Conservation (phyloP, 2,888 invertebrate genomes). For the Cremastinae sp. region DNA sequence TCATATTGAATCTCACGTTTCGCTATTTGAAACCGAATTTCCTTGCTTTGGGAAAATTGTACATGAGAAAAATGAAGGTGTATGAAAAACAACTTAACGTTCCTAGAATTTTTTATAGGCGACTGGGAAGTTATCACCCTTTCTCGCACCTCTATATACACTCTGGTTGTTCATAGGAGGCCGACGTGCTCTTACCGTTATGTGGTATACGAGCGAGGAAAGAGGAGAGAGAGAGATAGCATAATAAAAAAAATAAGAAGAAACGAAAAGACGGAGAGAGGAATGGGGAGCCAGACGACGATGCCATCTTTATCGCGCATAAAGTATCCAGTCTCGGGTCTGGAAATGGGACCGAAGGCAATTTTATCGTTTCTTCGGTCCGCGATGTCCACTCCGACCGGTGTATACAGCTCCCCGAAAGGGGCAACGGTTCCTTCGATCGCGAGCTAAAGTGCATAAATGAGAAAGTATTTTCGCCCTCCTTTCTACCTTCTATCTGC, state of each 20-base stretch:
- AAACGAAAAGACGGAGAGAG: no score
- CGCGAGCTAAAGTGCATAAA: constrained; percentile 42
- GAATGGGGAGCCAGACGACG: constrained; percentile 30
- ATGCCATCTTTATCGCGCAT: constrained; percentile 53
- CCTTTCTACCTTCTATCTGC: constrained; percentile 28
- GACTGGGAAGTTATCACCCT: constrained; percentile 60
- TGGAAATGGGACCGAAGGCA: constrained; percentile 48
- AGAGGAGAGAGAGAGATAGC: background rate
- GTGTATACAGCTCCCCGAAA: constrained; percentile 11
- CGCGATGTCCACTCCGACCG: constrained; percentile 37
- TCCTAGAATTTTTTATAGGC: constrained; percentile 58
- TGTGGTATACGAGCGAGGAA: constrained; percentile 8
- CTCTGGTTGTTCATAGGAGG: constrained; percentile 3
- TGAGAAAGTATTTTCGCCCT: constrained; percentile 41
- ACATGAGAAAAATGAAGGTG: no score
- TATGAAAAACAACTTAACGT: constrained; percentile 40
- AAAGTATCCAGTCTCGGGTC: constrained; percentile 49
- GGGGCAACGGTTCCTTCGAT: constrained; percentile 22
- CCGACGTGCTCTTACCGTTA: constrained; percentile 8
- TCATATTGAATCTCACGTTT: no score
- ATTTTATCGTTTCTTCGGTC: constrained; percentile 46
- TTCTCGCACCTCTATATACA: constrained; percentile 26
- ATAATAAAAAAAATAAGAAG: background rate
- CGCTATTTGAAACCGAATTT: no score
- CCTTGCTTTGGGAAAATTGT: no score